Evolutionary conservation across 2,888 invertebrate genomes (phyloP), one percentile per base, ranked within the genome.

Genomic region (Pardosa pseudoannulata): DNA sequence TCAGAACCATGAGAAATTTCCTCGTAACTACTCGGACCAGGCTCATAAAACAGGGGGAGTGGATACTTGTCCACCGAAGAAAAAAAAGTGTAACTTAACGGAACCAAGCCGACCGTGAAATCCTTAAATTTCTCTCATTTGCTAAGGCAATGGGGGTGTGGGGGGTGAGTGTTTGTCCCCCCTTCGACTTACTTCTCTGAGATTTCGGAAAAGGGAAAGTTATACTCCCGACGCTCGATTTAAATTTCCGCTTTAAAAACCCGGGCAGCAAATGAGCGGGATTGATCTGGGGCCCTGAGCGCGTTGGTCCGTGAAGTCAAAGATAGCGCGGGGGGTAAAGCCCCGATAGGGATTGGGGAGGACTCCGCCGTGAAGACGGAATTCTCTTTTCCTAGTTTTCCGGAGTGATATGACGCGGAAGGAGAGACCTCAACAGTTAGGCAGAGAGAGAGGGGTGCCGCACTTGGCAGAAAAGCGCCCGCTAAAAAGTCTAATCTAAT

Each of bases 201-300:
- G 56, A 56, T 56, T 56, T 56, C 16, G 5, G 29, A 28, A 7
- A n/a, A 19, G 19, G 32, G 7, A 31, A 31, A 32, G 32, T 67
- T 67, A 67, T 67, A 67, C 19, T 32, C 73, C 56, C 64, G 19
- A 6, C 70, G 82, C 82, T 79, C 85, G 70, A 86, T 86, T 86
- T 86, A 86, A 86, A 86, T 86, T 86, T 86, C 79, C 85, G 85
- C 85, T 86, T 86, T 86, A 86, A 86, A 86, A 86, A 86, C 79
- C 79, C 62, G 70, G 27, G 79, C 68, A 41, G 86, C 86, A 86
- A 86, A 86, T 86, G 86, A 86, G 86, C 41, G 72, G 50, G 85
- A 79, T 85, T 72, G 78, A 83, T 83, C 27, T 65, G 31, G 29
- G 46, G 46, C 46, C 67, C 46, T 41, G 7, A 29, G 70, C 79